Conservation (phyloP, 2,113 vertebrate genomes). For the Odontesthes bonariensis region DNA sequence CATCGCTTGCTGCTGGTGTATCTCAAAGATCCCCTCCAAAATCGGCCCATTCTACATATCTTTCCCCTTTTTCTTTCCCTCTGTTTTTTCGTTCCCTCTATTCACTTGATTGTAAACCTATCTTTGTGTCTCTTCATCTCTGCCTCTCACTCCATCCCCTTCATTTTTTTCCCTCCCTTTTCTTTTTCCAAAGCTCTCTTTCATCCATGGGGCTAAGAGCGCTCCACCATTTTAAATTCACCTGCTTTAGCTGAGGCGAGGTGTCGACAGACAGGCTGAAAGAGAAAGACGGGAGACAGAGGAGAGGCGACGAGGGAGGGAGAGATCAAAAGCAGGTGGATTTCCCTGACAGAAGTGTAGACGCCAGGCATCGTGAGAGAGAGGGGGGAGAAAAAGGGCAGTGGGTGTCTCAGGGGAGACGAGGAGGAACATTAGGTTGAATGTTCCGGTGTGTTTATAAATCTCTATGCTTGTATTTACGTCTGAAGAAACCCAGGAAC, state of each 20-base stretch:
- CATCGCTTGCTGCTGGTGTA: conserved; percentile 12
- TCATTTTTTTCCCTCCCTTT: conserved; percentile 53
- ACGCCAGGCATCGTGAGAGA: conserved; percentile 69
- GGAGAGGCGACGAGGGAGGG: conserved; percentile 16
- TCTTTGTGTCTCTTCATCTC: conserved; percentile 42
- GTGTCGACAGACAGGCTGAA: conserved; percentile 70
- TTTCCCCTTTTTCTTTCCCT: conserved; percentile 37
- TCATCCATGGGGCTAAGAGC: conserved; percentile 72
- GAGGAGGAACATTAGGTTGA: conserved; percentile 49
- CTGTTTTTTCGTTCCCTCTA: conserved; percentile 42
- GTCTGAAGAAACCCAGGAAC: conserved; percentile 30
- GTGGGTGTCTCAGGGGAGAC: conserved; percentile 43
- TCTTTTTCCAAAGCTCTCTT: conserved; percentile 80
- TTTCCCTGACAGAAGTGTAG: conserved; percentile 68
- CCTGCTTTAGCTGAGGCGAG: conserved; percentile 65
- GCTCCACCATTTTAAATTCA: conserved; percentile 74
- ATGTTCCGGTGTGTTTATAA: conserved; percentile 40
- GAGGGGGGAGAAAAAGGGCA: conserved; percentile 1
- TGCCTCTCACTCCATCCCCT: conserved; percentile 51
- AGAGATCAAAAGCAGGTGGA: conserved; percentile 75
- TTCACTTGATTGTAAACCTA: conserved; percentile 42
- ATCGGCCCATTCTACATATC: conserved; percentile 37
- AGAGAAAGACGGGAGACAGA: conserved; percentile 46
- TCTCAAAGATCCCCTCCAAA: conserved; percentile 37
- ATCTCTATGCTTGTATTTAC: conserved; percentile 18